Conservation (phyloP, 2,113 vertebrate species). For the Serilophus lunatus region DNA sequence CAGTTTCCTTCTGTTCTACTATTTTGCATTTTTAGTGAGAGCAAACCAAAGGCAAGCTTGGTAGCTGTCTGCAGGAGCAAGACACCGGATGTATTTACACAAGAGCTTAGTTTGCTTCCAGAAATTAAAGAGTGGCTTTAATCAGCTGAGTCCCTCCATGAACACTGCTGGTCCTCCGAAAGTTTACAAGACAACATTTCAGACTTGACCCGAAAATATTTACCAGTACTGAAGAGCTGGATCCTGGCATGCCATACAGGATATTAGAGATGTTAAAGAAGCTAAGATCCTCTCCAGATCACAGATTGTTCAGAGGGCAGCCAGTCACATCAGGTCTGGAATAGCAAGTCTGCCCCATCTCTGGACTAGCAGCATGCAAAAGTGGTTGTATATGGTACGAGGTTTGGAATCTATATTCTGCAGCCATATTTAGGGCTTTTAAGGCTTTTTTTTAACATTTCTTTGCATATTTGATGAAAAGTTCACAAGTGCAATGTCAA, state of each 20-base stretch:
- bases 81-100: not conserved
- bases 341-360: not conserved
- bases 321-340: not conserved
- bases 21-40: not conserved
- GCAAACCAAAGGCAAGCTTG: not conserved
- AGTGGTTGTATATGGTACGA: accelerated
- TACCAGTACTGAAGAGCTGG: not conserved
- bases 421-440: not conserved
- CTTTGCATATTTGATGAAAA: not conserved
- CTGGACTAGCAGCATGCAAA: not conserved
- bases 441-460: not conserved
- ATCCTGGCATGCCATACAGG: not conserved
- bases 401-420: not conserved
- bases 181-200: not conserved
- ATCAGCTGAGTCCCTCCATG: not conserved
- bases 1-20: not conserved
- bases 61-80: not conserved
- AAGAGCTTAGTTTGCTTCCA: not conserved
- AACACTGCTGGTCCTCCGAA: not conserved
- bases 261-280: not conserved
- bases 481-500: not conserved
- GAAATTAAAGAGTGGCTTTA: not conserved
- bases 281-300: not conserved
- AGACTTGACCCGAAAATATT: not conserved
- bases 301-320: not conserved